Evolutionary conservation across 2,888 invertebrate species (phyloP), one percentile per base, ranked within the genome.

Genomic region (Monoplex corrugatus): DNA sequence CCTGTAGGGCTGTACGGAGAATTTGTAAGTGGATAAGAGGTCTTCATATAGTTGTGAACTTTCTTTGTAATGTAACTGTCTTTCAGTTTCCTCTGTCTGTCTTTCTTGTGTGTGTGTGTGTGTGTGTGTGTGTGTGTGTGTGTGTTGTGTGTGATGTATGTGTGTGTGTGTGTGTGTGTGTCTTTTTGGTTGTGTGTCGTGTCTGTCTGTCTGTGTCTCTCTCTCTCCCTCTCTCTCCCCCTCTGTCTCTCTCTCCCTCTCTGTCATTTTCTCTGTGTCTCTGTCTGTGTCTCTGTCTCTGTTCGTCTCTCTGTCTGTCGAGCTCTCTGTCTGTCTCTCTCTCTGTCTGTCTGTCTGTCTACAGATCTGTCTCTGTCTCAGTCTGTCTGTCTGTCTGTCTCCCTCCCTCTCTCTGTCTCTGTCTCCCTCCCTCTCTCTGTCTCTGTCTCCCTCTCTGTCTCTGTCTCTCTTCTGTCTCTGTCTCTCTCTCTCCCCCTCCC

Each of bases 311-410:
- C 23, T 19, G 13, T 57, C 57, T 19, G 13, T 57, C 23, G 57
- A 57, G 57, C 57, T 57, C 2, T 57, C 13, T 19, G 57, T 57
- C 23, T 57, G 23, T 19, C 50, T 50, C 50, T 50, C 50, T 68
- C 13, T 19, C 68, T 68, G 28, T 68, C 68, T 68, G 44, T 84
- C 45, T 45, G 6, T 84, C 84, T 45, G 6, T n/a, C 44, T 57
- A 57, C 35, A 10, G 32, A 32, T 57, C 63, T 45, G 16, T 57
- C 63, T n/a, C 32, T 6, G 35, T 72, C 43, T 72, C 72, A 32
- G 63, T 86, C 72, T 43, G 38, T 72, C 72, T 86, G 35, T 68
- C 68, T 86, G 32, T 68, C 68, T 40, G 19, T 72, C 44, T 72
- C 72, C 43, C 43, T n/a, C 13, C 38, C 86, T 86, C 43, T n/a